These are phyloP conservation scores for Eumerus sabulonum DNA, from an alignment of 2,888 invertebrate species.

Conservation along the genomic window DNA sequence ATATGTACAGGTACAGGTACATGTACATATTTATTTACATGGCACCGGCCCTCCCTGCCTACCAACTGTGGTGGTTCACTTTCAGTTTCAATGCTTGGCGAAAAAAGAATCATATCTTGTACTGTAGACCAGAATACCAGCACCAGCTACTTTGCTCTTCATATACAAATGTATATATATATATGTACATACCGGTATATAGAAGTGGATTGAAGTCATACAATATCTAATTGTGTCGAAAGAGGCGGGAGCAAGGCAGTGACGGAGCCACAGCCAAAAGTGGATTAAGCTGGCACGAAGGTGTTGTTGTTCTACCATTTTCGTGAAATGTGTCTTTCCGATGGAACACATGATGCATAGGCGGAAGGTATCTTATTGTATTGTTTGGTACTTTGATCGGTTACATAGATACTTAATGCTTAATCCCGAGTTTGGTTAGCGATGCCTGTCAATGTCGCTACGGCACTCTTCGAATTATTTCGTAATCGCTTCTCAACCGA, in stretches of 20 bases:
- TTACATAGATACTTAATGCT: conserved; percentile 30
- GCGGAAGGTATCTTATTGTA: conserved; percentile 20
- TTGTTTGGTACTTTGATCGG: conserved; percentile 15
- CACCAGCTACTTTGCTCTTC: no score
- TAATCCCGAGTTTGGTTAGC: conserved; percentile 24
- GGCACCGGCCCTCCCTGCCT: no score
- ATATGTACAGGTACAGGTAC: no score
- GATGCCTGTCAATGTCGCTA: conserved; percentile 22
- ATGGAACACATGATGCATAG: conserved; percentile 39
- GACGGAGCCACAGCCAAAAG: conserved; percentile 46
- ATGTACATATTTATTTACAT: no score
- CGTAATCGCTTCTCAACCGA: conserved; percentile 39
- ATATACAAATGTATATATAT: no score
- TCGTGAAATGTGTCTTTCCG: conserved; percentile 5
- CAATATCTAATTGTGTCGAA: conserved; percentile 48
- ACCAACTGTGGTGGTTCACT: conserved; percentile 41
- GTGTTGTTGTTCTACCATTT: conserved; percentile 52
- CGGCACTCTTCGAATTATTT: conserved; percentile 37
- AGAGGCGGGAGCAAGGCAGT: conserved; percentile 36
- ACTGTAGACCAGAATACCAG: not conserved
- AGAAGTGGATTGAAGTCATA: conserved; percentile 50
- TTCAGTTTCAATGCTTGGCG: conserved; percentile 66
- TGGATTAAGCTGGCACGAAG: conserved; percentile 42
- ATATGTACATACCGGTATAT: conserved; percentile 22
- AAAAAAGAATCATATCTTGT: conserved; percentile 48